phyloP scores from a whole-genome alignment of 2,113 vertebrate genomes.

The Erythrocercus mccallii region DNA sequence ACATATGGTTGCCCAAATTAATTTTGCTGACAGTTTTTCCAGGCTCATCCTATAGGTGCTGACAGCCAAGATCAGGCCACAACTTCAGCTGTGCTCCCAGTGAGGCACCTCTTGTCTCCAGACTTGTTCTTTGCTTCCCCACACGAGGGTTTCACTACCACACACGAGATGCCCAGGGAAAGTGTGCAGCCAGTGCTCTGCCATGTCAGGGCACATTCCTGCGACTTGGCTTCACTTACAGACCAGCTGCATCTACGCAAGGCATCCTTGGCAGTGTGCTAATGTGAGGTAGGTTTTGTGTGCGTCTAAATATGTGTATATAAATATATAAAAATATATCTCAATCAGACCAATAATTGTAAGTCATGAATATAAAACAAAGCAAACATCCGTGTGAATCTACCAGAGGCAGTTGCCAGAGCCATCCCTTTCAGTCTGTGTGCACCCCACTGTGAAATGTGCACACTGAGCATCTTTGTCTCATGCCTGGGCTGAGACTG shows the following conservation, averaged over 20 bases:
- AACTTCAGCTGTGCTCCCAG: neutral
- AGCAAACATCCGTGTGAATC: neutral
- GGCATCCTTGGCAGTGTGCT: rapidly evolving
- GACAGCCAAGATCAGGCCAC: neutral
- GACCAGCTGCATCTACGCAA: neutral
- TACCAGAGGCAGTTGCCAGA: neutral
- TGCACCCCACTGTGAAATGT: neutral
- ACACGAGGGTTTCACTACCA: neutral
- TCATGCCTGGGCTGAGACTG: neutral
- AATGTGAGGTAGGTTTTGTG: neutral
- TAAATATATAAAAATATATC: neutral
- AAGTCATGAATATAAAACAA: neutral
- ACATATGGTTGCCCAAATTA: neutral
- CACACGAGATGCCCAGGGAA: neutral
- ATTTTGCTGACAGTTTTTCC: neutral
- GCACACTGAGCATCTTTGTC: neutral
- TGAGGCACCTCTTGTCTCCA: neutral
- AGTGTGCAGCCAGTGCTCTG: neutral
- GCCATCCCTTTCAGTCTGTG: neutral
- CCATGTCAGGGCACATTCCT: rapidly evolving
- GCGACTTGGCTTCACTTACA: neutral
- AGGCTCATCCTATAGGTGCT: neutral
- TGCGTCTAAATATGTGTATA: neutral
- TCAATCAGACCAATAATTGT: neutral
- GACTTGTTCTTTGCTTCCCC: neutral